Evolutionary conservation across 2,888 invertebrate genomes (phyloP), one percentile per base, ranked within the genome.

Genomic region (Parthenolecanium corni): DNA sequence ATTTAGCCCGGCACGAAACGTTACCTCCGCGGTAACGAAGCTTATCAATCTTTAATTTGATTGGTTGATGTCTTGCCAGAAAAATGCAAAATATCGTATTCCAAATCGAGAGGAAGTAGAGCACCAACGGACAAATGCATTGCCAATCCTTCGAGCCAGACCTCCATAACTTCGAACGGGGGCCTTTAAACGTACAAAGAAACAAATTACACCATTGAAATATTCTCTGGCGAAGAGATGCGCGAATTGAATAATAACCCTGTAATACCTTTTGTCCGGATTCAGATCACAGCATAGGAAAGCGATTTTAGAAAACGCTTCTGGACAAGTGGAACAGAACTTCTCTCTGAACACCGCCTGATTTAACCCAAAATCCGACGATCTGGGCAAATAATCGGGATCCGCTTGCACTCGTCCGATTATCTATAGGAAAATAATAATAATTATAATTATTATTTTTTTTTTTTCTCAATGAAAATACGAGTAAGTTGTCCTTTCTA

Each of bases 401-500:
- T 95, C 95, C 0, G 95, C 95, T 66, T 89, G 86, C 4, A 95
- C 92, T 47, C 94, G 82, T 0, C 94, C 94, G 71, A 95, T 95
- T 69, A 95, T 90, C 86, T 67, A 18, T 31, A 31, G 31, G 31
- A 9, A 31, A n/a, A n/a, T n/a, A n/a, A 31, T 31, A 31, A 31
- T 31, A 31, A 31, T 31, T 31, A 31, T 6, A 31, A n/a, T n/a
- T n/a, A n/a, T n/a, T n/a, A n/a, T n/a, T n/a, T n/a, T n/a, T n/a
- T n/a, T n/a, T n/a, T n/a, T n/a, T n/a, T n/a, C n/a, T n/a, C n/a
- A n/a, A n/a, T n/a, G n/a, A n/a, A n/a, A n/a, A n/a, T n/a, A n/a
- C n/a, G n/a, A n/a, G n/a, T n/a, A n/a, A n/a, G n/a, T n/a, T n/a
- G n/a, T n/a, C n/a, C n/a, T n/a, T n/a, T n/a, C n/a, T n/a, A n/a